phyloP scores from a whole-genome alignment of 2,113 vertebrate species.

The Phylloscopus trochilus region DNA sequence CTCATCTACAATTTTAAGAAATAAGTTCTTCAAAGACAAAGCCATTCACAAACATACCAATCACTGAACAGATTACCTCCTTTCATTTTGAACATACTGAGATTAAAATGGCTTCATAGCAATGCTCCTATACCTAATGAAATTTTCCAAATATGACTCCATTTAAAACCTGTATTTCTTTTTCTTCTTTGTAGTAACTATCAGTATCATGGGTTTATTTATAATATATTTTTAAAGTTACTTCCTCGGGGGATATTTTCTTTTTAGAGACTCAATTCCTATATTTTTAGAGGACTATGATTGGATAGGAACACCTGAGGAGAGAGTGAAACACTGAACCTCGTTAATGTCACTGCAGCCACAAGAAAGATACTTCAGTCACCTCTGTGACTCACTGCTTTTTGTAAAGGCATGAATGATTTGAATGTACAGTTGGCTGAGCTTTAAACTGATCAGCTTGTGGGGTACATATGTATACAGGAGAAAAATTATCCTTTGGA shows the following conservation, averaged over 20 bases:
- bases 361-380: neutral
- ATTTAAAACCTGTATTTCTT: neutral
- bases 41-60: neutral
- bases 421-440: neutral
- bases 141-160: neutral
- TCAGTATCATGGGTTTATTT: neutral
- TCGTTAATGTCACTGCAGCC: neutral
- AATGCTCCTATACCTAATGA: neutral
- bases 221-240: neutral
- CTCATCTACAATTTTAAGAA: neutral
- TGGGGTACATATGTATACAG: neutral
- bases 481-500: neutral
- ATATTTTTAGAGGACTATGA: neutral
- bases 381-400: neutral
- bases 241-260: neutral
- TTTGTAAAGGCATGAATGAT: conserved; percentile 18
- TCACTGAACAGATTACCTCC: neutral
- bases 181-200: neutral
- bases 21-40: neutral
- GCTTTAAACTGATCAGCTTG: conserved; percentile 5
- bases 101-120: neutral
- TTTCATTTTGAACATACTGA: neutral
- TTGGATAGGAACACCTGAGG: neutral
- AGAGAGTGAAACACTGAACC: neutral
- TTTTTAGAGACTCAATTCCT: neutral